Base-by-base conservation (phyloP, 2,797 vertebrate genomes). In the Ficedula albicollis region DNA sequence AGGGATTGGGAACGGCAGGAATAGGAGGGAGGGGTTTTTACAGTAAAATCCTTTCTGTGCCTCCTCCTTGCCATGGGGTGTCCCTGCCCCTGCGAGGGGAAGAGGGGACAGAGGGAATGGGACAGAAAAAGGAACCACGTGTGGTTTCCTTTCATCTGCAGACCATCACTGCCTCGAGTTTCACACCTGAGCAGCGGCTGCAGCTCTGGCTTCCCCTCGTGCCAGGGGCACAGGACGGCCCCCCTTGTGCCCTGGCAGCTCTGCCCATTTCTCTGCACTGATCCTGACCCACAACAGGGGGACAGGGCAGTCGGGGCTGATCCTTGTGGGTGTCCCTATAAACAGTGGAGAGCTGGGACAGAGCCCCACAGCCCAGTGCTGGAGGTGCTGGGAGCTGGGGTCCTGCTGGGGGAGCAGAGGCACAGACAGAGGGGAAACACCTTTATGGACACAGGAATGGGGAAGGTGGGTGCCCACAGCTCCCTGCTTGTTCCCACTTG, bases 101-200 rank as follows among this genome's bases (percentile, higher is more conserved):
- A 66, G 55, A 29, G 67, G 77, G 79, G 75, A 87, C 79, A 87
- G 44, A 29, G 26, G 85, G 73, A 89, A 91, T 12, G 78, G 62
- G 83, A 7, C 93, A 94, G 93, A 93, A 95, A 96, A 91, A 54
- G 0, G 17, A 93, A 41, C 43, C 11, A 18, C 20, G 51, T 34
- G 93, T 78, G 94, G 87, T 78, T 94, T 89, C 69, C 67, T 95
- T 85, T 60, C 4, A 78, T 88, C 64, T 83, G 72, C 72, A 87
- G 72, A 83, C 68, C 87, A 54, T 70, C 84, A 12, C 44, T 46
- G 41, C 3, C 10, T 56, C 19, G n/a, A 16, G 6, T 91, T 95
- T 91, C 93, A 74, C 93, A 93, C 94, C 94, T 87, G 87, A 95
- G 67, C 60, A 83, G 89, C 2, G 0, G 67, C 23, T 89, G 82